Percentiles rank a stretch among this genome's conserved stretches.
These are phyloP conservation scores for Dermatemys mawii DNA, from an alignment of 2,113 vertebrate genomes.

Conservation along the genomic window DNA sequence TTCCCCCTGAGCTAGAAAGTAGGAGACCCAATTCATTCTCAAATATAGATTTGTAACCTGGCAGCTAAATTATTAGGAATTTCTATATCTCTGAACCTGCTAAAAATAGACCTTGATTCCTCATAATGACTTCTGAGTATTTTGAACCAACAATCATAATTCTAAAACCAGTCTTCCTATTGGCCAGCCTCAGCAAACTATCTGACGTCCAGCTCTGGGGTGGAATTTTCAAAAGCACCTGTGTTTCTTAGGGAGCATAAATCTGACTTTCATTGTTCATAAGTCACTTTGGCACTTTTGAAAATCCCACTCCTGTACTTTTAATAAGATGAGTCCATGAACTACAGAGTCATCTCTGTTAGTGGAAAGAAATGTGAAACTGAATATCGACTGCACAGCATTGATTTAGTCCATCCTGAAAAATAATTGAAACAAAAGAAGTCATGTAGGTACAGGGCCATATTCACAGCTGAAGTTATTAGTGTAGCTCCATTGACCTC, in stretches of 20 bases:
- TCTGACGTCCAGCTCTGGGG: not conserved
- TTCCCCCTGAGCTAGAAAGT: not conserved
- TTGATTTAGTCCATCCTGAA: not conserved
- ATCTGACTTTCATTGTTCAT: not conserved
- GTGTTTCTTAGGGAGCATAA: not conserved
- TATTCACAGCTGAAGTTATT: not conserved
- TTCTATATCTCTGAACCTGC: not conserved
- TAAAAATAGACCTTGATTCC: not conserved
- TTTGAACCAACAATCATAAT: not conserved
- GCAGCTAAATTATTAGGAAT: not conserved
- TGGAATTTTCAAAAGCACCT: not conserved
- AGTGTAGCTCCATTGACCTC: not conserved
- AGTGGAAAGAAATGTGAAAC: not conserved
- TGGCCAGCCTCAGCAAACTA: not conserved
- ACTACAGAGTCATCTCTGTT: not conserved
- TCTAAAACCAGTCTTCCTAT: not conserved
- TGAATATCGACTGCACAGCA: not conserved
- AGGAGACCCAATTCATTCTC: not conserved
- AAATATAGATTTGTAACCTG: not conserved
- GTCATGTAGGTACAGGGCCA: not conserved
- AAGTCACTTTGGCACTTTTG: not conserved
- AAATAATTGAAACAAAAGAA: not conserved
- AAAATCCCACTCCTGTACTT: not conserved
- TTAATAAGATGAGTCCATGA: not conserved
- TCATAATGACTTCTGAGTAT: not conserved